Base-by-base conservation (phyloP, 1,140 invertebrate genomes). In the Campodea augens region DNA sequence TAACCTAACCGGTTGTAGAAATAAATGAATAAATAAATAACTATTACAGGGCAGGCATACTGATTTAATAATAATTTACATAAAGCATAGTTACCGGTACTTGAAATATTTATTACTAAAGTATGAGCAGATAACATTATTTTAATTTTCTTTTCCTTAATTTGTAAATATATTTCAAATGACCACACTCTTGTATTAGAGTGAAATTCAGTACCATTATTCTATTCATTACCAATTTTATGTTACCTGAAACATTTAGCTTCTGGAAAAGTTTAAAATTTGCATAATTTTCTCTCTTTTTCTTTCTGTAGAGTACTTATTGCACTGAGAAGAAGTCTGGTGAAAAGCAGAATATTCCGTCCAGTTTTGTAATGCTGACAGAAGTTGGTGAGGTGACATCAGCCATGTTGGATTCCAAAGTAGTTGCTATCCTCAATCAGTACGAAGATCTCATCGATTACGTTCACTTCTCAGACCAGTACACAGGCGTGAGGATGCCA, bases 401-500 rank as follows among this genome's bases (percentile, higher is more conserved):
- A 48, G 74, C 75, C 36, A 70, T 95, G 47, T 60, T 84, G n/a
- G 91, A 96, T 68, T 71, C 77, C 46, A 81, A 84, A 60, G 74
- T 92, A 53, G 67, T 72, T 41, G 71, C 81, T 50, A 75, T 87
- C 39, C 67, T 98, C 47, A 75, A 79, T 48, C 91, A 86, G 65
- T 92, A 84, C 69, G 71, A 81, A 51, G 72, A 78, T 48, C 69
- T 78, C 55, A 75, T 99, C 53, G 92, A 98, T 60, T 98, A 82
- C 64, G 84, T 99, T 61, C 92, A 98, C 65, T 78, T 98, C 56
- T 95, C 90, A 45, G 95, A 99, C 67, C 85, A 95, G 59, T 98
- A 79, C 64, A 83, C 79, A 52, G 85, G 93, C 36, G 71, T 73
- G 4, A 90, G 92, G 62, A 75, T 81, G 57, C 77, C 81, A 57